phyloP scores from a whole-genome alignment of 2,113 vertebrate genomes.

The Spilogale gracilis region DNA sequence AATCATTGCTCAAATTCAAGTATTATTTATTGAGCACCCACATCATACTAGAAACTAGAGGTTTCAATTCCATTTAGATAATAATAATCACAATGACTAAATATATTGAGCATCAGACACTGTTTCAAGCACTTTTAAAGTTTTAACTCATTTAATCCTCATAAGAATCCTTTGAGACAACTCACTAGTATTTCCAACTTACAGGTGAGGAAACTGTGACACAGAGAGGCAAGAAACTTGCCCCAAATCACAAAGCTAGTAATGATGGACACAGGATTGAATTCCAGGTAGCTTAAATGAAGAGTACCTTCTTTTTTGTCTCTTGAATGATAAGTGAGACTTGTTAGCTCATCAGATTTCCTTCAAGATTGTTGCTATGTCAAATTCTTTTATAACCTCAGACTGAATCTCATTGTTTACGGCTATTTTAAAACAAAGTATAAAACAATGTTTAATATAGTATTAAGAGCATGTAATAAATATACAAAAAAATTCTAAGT shows the following conservation, averaged over 20 bases:
- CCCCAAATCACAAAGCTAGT: not conserved
- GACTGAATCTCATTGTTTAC: not conserved
- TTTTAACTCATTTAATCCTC: not conserved
- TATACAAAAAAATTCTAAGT: not conserved
- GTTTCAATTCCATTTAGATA: not conserved
- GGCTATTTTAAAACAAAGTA: conserved; percentile 34
- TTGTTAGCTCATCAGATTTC: not conserved
- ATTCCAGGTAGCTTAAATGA: not conserved
- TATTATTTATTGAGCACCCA: not conserved
- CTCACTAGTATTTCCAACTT: not conserved
- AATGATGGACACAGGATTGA: not conserved
- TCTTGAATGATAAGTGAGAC: not conserved
- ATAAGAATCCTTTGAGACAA: not conserved
- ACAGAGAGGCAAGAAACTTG: not conserved
- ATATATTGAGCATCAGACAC: not conserved
- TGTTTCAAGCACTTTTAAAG: not conserved
- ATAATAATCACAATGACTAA: not conserved
- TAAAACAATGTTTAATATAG: not conserved
- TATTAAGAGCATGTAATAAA: conserved; percentile 4
- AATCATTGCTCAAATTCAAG: not conserved
- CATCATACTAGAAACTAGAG: not conserved
- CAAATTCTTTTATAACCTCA: not conserved
- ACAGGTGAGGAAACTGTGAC: not conserved
- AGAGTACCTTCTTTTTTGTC: not conserved
- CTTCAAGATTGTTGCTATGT: not conserved